phyloP scores from a whole-genome alignment of 2,113 vertebrate genomes.

The Apteryx owenii region DNA sequence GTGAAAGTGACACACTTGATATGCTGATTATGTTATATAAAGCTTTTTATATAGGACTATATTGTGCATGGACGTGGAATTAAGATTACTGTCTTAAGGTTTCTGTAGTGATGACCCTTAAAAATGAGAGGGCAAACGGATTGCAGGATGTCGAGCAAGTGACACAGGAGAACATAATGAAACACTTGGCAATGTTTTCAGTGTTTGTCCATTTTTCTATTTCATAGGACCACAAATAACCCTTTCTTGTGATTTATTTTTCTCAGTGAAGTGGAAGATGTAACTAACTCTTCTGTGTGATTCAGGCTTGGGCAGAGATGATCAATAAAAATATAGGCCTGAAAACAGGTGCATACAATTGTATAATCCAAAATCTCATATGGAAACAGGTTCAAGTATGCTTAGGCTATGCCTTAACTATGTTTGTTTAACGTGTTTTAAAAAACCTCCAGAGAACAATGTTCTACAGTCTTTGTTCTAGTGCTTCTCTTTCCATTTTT shows the following conservation, averaged over 20 bases:
- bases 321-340: background rate
- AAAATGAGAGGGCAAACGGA: background rate
- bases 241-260: background rate
- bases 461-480: background rate
- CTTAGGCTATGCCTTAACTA: background rate
- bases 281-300: background rate
- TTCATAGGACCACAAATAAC: background rate
- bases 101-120: background rate
- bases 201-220: background rate
- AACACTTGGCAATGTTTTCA: background rate
- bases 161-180: background rate
- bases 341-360: background rate
- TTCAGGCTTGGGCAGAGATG: background rate
- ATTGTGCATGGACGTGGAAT: background rate
- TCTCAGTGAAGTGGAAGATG: background rate
- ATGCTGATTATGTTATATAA: background rate
- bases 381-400: background rate
- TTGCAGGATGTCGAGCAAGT: background rate
- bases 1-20: background rate
- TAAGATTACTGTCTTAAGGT: background rate
- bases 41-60: background rate
- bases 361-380: background rate
- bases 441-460: background rate
- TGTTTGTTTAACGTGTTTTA: background rate
- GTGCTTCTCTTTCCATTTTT: background rate